A percentile compares a stretch with the other conserved stretches of the same genome.
phyloP scores from a whole-genome alignment of 1,140 invertebrate species.

The Lepidurus apus region DNA sequence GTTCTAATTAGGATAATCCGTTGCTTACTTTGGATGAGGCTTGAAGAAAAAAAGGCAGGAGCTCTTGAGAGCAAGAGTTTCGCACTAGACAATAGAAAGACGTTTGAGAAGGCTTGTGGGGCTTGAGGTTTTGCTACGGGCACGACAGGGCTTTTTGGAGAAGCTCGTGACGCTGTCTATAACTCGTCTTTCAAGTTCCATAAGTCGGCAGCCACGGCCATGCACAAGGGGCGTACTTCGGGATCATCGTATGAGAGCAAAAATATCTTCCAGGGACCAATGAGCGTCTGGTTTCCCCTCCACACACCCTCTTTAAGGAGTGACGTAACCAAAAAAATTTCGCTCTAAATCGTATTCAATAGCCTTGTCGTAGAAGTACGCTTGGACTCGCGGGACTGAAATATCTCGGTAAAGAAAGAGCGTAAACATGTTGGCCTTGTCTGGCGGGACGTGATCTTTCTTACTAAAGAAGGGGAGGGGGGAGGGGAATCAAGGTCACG shows the following conservation, averaged over 20 bases:
- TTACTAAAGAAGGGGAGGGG: no score
- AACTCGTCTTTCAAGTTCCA: neutral
- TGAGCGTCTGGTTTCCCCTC: neutral
- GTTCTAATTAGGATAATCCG: no score
- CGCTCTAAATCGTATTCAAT: no score
- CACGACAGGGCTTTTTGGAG: neutral
- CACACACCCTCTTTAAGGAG: neutral
- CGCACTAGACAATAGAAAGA: neutral
- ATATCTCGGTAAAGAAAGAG: no score
- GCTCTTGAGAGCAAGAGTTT: neutral
- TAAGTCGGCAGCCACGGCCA: neutral
- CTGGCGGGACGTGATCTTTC: no score
- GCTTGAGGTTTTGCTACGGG: neutral
- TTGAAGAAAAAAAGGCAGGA: no score
- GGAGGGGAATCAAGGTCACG: no score
- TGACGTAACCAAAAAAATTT: no score
- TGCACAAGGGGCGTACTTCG: neutral
- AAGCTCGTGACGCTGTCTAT: neutral
- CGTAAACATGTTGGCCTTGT: no score
- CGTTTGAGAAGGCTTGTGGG: neutral
- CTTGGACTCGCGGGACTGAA: no score
- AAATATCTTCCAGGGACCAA: neutral
- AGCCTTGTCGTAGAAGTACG: no score
- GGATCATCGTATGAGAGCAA: constrained; percentile 10
- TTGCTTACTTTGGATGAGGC: no score